Conservation (phyloP, 1,140 invertebrate species). For the Drosophila parvula region DNA sequence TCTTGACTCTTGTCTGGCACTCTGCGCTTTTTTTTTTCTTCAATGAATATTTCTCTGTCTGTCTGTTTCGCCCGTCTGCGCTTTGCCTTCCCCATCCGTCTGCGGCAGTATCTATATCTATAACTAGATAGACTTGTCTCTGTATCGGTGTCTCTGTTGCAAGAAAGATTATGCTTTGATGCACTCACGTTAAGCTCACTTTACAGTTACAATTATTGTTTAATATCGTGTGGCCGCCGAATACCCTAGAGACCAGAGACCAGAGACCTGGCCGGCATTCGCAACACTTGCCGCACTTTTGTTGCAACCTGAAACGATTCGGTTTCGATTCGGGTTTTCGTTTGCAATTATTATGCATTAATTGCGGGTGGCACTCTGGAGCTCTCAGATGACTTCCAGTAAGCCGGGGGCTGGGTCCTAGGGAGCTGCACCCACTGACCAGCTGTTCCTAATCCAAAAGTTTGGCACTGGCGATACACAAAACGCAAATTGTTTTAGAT, state of each 20-base stretch:
- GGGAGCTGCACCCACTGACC: slow-evolving; percentile 27
- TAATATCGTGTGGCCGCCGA: slow-evolving; percentile 75
- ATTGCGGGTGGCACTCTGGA: slow-evolving; percentile 72
- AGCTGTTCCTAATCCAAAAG: slow-evolving; percentile 48
- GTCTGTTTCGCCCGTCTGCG: slow-evolving; percentile 58
- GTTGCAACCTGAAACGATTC: slow-evolving; percentile 56
- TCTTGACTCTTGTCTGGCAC: slow-evolving; percentile 67
- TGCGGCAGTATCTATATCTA: slow-evolving; percentile 28
- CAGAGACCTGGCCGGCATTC: slow-evolving; percentile 60
- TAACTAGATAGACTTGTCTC: slow-evolving; percentile 6
- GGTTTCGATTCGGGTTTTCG: slow-evolving; percentile 55
- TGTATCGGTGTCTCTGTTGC: slow-evolving; percentile 65
- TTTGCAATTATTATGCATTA: slow-evolving; percentile 81
- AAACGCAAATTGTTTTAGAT: slow-evolving; percentile 79
- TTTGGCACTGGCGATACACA: slow-evolving; percentile 35
- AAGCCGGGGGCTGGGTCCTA: neutral
- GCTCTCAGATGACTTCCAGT: slow-evolving; percentile 47
- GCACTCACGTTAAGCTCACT: slow-evolving; percentile 83
- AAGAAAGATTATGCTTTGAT: slow-evolving; percentile 83
- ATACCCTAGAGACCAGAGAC: slow-evolving; percentile 59
- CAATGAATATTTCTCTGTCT: slow-evolving; percentile 49
- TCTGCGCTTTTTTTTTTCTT: slow-evolving; percentile 46
- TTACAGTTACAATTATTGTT: slow-evolving; percentile 83
- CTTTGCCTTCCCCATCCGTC: slow-evolving; percentile 57
- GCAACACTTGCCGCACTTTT: slow-evolving; percentile 75